A percentile compares a stretch with the other conserved stretches of the same genome.
These are phyloP conservation scores for Podarcis lilfordi DNA, from an alignment of 2,797 vertebrate species.

Conservation along the genomic window DNA sequence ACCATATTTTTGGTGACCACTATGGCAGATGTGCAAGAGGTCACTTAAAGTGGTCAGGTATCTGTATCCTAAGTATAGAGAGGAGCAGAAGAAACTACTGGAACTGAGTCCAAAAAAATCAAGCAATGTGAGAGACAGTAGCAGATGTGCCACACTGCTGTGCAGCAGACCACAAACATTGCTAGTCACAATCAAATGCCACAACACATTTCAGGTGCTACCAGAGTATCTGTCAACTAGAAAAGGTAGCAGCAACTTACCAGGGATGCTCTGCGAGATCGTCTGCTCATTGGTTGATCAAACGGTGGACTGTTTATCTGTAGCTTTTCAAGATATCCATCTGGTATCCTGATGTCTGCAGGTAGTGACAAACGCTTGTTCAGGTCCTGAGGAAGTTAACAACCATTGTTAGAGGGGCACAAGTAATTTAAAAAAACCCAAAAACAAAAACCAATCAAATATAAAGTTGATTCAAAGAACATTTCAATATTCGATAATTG, in stretches of 20 bases:
- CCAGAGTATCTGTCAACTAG: background rate
- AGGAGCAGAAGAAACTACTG: background rate
- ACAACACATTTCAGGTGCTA: background rate
- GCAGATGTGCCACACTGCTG: background rate
- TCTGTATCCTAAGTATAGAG: background rate
- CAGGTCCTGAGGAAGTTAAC: slow-evolving; percentile 82
- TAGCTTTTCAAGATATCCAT: slow-evolving; percentile 95
- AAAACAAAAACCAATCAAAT: background rate
- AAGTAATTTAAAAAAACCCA: background rate
- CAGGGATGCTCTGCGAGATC: slow-evolving; percentile 89
- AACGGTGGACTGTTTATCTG: slow-evolving; percentile 95
- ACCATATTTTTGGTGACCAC: background rate
- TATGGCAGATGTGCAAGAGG: background rate
- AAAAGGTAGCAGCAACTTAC: slow-evolving; percentile 75
- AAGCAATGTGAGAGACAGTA: background rate
- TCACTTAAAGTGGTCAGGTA: background rate
- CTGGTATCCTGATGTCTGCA: slow-evolving; percentile 97
- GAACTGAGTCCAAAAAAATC: background rate
- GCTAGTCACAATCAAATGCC: slow-evolving; percentile 1
- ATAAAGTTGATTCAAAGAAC: background rate
- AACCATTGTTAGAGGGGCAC: background rate
- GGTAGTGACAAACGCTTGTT: slow-evolving; percentile 97
- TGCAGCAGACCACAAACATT: background rate
- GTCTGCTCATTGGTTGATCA: slow-evolving; percentile 93
- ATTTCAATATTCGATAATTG: background rate